phyloP scores from a whole-genome alignment of 2,113 vertebrate species.

The Carettochelys insculpta region DNA sequence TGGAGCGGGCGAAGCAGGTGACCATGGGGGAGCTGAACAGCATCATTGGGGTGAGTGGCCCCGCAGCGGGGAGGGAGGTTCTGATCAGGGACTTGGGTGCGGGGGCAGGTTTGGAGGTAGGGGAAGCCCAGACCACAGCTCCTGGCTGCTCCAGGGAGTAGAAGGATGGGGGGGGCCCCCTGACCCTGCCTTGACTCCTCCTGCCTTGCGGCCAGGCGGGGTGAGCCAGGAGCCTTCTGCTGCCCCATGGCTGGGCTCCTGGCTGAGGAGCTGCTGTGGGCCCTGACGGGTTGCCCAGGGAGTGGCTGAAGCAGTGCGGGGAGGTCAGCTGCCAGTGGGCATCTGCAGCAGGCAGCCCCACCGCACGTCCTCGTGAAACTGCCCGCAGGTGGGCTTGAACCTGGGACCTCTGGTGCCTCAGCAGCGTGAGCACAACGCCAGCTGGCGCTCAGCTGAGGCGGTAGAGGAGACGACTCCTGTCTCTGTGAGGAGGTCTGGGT shows the following conservation, averaged over 20 bases:
- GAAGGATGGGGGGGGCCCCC: too few relatives aligned
- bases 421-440: too few relatives aligned
- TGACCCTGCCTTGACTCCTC: neutral
- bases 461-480: too few relatives aligned
- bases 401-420: too few relatives aligned
- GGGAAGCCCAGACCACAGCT: neutral
- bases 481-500: too few relatives aligned
- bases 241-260: accelerated
- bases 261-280: neutral
- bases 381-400: too few relatives aligned
- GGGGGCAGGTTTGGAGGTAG: too few relatives aligned
- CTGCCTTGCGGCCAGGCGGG: neutral
- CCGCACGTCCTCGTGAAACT: too few relatives aligned
- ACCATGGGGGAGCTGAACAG: slow-evolving; percentile 92
- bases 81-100: too few relatives aligned
- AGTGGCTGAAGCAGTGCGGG: neutral
- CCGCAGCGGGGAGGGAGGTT: neutral
- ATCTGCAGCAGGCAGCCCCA: too few relatives aligned
- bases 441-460: too few relatives aligned
- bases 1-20: slow-evolving; percentile 94
- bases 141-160: neutral
- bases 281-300: neutral
- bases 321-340: too few relatives aligned
- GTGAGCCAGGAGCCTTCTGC: neutral
- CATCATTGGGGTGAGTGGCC: slow-evolving; percentile 90